Conservation (phyloP, 1,140 invertebrate species). For the Drosophila erecta region DNA sequence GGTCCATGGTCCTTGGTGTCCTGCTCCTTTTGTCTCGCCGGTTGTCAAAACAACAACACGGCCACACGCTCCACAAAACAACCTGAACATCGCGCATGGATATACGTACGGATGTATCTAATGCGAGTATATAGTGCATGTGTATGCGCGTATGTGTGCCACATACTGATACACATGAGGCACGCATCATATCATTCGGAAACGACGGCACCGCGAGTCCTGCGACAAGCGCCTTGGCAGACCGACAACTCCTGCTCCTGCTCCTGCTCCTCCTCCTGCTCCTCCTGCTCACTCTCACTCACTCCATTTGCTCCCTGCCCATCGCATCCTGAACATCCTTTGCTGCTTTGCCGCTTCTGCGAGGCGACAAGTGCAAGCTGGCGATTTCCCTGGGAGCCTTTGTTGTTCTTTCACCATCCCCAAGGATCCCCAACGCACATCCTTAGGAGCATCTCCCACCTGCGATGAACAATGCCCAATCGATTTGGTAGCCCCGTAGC, state of each 20-base stretch:
- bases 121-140: background rate
- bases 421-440: background rate
- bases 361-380: slow-evolving; percentile 74
- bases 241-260: background rate
- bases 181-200: slow-evolving; percentile 72
- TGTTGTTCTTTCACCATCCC: slow-evolving; percentile 39
- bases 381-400: slow-evolving; percentile 63
- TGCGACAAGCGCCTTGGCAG: slow-evolving; percentile 64
- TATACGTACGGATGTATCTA: slow-evolving; percentile 4
- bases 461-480: slow-evolving; percentile 24
- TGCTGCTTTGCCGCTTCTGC: slow-evolving; percentile 2
- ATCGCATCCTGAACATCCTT: slow-evolving; percentile 4
- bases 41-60: slow-evolving; percentile 67
- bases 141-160: background rate
- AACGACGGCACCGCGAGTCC: slow-evolving; percentile 63
- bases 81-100: slow-evolving; percentile 35
- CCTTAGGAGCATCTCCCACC: background rate
- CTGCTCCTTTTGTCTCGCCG: slow-evolving; percentile 49
- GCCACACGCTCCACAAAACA: slow-evolving; percentile 65
- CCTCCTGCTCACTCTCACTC: slow-evolving; percentile 2
- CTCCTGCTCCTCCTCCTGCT: background rate
- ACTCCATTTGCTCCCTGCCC: background rate
- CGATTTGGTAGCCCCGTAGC: slow-evolving; percentile 10
- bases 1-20: slow-evolving; percentile 19
- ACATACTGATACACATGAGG: slow-evolving; percentile 27